Evolutionary conservation across 2,797 vertebrate species (phyloP).

Genomic region (Onychomys arenicola): DNA sequence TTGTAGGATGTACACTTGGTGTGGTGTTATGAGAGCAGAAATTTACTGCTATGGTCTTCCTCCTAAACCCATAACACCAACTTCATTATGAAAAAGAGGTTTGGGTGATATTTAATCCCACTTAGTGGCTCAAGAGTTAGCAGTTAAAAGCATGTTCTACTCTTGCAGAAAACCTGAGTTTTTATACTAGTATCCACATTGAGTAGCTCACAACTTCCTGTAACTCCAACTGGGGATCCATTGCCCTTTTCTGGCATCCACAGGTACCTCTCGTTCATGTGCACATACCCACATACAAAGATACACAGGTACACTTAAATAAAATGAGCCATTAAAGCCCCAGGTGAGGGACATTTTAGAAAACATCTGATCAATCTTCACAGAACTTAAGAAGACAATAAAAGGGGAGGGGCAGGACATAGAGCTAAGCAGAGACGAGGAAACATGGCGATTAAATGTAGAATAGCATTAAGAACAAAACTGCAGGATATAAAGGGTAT

Average conservation of each 20-base stretch:
- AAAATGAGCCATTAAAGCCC: background rate
- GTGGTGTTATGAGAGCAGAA: background rate
- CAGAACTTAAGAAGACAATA: constrained; percentile 16
- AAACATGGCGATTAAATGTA: background rate
- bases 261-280: background rate
- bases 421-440: background rate
- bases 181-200: background rate
- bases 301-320: background rate
- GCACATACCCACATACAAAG: too few relatives aligned
- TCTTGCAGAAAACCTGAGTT: background rate
- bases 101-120: background rate
- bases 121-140: background rate
- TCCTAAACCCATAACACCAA: background rate
- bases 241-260: background rate
- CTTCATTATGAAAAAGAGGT: background rate
- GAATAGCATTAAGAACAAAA: background rate
- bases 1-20: background rate
- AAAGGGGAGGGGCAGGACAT: background rate
- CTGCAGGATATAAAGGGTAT: background rate
- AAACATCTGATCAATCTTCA: background rate
- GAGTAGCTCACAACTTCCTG: background rate
- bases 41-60: background rate
- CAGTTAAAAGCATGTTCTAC: background rate
- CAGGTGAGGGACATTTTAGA: background rate
- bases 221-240: background rate